These are phyloP conservation scores for Lates japonicus DNA, from an alignment of 2,797 vertebrate species.

Conservation along the genomic window DNA sequence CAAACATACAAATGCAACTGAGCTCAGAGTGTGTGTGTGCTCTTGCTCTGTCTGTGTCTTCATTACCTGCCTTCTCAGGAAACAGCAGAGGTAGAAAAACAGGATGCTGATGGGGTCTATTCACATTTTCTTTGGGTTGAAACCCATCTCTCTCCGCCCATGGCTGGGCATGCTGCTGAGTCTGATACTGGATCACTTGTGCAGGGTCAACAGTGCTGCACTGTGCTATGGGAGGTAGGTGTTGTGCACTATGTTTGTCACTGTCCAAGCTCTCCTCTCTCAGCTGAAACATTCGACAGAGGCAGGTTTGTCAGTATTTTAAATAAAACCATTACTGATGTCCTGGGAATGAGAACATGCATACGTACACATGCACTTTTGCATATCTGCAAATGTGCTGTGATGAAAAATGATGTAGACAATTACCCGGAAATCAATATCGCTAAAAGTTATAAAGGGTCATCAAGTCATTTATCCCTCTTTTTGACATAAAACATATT, in stretches of 20 bases:
- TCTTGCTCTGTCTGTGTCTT: background rate
- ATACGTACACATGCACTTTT: background rate
- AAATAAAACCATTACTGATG: background rate
- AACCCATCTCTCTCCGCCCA: background rate
- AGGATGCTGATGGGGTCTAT: slow-evolving; percentile 6
- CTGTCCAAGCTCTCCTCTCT: background rate
- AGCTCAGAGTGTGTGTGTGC: background rate
- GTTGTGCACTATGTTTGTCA: background rate
- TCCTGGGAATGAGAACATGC: background rate
- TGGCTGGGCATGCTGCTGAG: background rate
- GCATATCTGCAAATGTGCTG: background rate
- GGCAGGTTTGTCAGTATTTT: background rate
- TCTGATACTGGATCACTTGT: background rate
- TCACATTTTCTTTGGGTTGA: slow-evolving; percentile 22
- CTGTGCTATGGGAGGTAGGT: slow-evolving; percentile 44
- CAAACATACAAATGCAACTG: background rate
- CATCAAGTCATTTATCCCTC: too few species aligned
- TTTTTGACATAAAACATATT: too few species aligned
- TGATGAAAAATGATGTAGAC: background rate
- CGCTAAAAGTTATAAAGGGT: too few species aligned
- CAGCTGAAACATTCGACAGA: slow-evolving; percentile 44
- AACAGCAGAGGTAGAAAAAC: slow-evolving; percentile 48
- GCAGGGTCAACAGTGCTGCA: background rate
- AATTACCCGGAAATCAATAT: background rate
- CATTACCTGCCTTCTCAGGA: slow-evolving; percentile 46